phyloP scores from a whole-genome alignment of 2,888 invertebrate species.

The Drosophila neotestacea region DNA sequence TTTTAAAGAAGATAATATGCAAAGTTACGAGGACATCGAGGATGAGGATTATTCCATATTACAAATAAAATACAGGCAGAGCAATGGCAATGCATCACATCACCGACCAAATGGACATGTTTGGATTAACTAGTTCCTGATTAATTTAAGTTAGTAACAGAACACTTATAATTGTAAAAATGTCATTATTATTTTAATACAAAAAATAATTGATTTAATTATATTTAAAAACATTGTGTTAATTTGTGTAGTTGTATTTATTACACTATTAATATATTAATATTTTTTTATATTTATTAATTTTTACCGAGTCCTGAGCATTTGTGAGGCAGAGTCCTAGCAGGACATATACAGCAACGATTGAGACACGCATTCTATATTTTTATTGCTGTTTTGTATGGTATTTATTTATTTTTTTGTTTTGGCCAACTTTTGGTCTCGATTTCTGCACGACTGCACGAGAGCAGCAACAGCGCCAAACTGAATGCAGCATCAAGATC shows the following conservation, averaged over 20 bases:
- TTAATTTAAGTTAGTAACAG: too few relatives aligned
- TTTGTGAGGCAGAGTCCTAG: slow-evolving; percentile 46
- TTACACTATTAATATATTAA: not conserved
- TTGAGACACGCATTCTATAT: slow-evolving; percentile 47
- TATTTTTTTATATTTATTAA: not conserved
- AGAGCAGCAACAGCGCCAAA: slow-evolving; percentile 65
- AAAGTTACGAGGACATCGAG: too few relatives aligned
- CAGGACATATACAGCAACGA: slow-evolving; percentile 53
- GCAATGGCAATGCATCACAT: too few relatives aligned
- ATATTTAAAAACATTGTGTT: not conserved
- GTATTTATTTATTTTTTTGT: not conserved
- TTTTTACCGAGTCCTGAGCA: slow-evolving; percentile 44
- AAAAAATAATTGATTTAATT: too few relatives aligned
- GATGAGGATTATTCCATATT: too few relatives aligned
- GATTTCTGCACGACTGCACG: slow-evolving; percentile 69
- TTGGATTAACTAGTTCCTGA: too few relatives aligned
- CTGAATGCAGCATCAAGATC: slow-evolving; percentile 64
- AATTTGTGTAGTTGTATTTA: not conserved
- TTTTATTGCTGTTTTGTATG: not conserved
- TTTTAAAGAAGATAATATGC: too few relatives aligned
- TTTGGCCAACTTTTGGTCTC: slow-evolving; percentile 23
- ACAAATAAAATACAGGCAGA: too few relatives aligned
- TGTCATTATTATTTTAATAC: too few relatives aligned
- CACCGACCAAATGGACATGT: too few relatives aligned
- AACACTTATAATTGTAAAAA: too few relatives aligned